Percentiles rank a stretch among this genome's conserved stretches.
Conservation (phyloP, 2,888 invertebrate genomes). For the Lasioglossum villosulum region DNA sequence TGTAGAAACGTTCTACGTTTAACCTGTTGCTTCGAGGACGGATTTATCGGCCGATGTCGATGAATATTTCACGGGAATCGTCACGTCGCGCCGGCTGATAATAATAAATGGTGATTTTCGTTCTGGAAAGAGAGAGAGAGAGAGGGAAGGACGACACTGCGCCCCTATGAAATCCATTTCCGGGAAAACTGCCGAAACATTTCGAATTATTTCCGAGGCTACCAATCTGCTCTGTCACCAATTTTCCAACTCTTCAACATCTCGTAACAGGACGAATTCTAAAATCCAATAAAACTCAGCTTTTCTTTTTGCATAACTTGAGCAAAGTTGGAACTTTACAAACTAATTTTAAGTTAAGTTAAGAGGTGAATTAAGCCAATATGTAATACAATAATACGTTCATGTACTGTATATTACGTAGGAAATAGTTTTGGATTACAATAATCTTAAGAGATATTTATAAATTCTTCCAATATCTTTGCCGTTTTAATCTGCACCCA, state of each 20-base stretch:
- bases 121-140: neutral
- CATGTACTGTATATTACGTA: too few relatives aligned
- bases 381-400: too few relatives aligned
- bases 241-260: neutral
- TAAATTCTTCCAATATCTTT: too few relatives aligned
- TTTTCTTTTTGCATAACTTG: too few relatives aligned
- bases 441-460: too few relatives aligned
- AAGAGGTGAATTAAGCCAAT: too few relatives aligned
- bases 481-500: too few relatives aligned
- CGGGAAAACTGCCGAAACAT: constrained; percentile 6
- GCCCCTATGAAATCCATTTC: neutral
- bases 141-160: neutral
- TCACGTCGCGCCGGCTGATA: constrained; percentile 38
- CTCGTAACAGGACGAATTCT: neutral
- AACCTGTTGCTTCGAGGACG: constrained; percentile 70
- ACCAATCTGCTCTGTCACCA: neutral
- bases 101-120: constrained; percentile 47
- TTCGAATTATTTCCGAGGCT: neutral
- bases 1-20: constrained; percentile 63
- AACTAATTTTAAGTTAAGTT: too few relatives aligned
- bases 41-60: constrained; percentile 68
- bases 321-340: too few relatives aligned
- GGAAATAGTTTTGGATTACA: too few relatives aligned
- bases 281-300: neutral
- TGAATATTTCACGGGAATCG: constrained; percentile 69